Percentiles rank a stretch among this genome's conserved stretches.
Conservation (phyloP, 2,888 invertebrate genomes). For the Gymnocheta viridis region DNA sequence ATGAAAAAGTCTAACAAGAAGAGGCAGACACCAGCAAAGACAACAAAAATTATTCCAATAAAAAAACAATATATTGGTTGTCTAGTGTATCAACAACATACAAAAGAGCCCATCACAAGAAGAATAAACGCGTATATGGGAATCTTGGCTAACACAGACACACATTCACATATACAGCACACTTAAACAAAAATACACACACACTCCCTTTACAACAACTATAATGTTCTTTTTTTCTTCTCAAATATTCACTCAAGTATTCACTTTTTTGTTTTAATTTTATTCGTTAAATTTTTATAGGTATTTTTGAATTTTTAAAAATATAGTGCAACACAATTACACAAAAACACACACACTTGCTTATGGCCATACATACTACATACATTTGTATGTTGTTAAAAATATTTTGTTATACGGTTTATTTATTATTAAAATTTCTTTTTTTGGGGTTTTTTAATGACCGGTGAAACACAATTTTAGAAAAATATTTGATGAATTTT, state of each 20-base stretch:
- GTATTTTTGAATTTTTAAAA: slow-evolving; percentile 41
- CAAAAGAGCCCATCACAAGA: slow-evolving; percentile 30
- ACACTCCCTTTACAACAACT: background rate
- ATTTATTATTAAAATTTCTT: background rate
- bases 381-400: background rate
- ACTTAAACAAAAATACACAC: slow-evolving; percentile 32
- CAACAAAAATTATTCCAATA: slow-evolving; percentile 20
- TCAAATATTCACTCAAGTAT: slow-evolving; percentile 30
- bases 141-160: slow-evolving; percentile 43
- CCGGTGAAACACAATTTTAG: slow-evolving; percentile 16
- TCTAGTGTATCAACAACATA: slow-evolving; percentile 36
- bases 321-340: slow-evolving; percentile 39
- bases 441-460: slow-evolving; percentile 9
- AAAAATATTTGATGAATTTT: slow-evolving; percentile 14
- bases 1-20: slow-evolving; percentile 55
- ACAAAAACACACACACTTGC: background rate
- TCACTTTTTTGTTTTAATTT: slow-evolving; percentile 29
- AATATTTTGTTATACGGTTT: background rate
- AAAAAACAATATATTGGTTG: slow-evolving; percentile 25
- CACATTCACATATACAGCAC: background rate
- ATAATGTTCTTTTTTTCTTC: slow-evolving; percentile 27
- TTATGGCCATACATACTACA: background rate
- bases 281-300: slow-evolving; percentile 21
- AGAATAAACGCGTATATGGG: slow-evolving; percentile 45
- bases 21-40: background rate